Conservation (phyloP, 2,113 vertebrate genomes). For the Herpetotheres cachinnans region DNA sequence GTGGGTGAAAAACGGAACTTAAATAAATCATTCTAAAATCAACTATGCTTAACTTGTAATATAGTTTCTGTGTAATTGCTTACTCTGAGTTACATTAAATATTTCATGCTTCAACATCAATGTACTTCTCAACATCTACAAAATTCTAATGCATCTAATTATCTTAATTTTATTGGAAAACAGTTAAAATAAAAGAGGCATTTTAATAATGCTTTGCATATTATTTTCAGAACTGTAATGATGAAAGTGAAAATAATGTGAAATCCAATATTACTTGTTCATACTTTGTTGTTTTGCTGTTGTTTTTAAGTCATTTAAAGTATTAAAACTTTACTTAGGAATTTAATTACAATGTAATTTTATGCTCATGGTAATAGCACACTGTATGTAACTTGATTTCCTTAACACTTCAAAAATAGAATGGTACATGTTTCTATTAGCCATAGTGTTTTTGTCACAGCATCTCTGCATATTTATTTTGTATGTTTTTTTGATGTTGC, state of each 20-base stretch:
- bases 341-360: constrained; percentile 12
- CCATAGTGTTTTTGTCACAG: not conserved
- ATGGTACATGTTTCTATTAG: not conserved
- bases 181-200: not conserved
- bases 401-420: not conserved
- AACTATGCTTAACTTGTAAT: constrained; percentile 5
- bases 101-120: constrained; percentile 22
- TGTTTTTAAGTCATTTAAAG: constrained; percentile 23
- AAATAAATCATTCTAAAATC: constrained; percentile 24
- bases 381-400: not conserved
- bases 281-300: constrained; percentile 1
- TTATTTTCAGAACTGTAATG: constrained; percentile 21
- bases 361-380: not conserved
- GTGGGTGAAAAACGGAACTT: constrained; percentile 9
- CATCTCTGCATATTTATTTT: not conserved
- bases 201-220: constrained; percentile 21
- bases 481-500: not conserved
- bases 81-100: constrained; percentile 33
- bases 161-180: constrained; percentile 42
- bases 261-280: constrained; percentile 14
- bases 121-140: constrained; percentile 14
- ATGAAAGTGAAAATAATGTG: constrained; percentile 25
- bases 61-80: constrained; percentile 8
- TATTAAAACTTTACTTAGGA: not conserved
- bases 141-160: constrained; percentile 35